Percentiles rank a stretch among this genome's conserved stretches.
Conservation (phyloP, 2,797 vertebrate genomes). For the Onychomys leucogaster region DNA sequence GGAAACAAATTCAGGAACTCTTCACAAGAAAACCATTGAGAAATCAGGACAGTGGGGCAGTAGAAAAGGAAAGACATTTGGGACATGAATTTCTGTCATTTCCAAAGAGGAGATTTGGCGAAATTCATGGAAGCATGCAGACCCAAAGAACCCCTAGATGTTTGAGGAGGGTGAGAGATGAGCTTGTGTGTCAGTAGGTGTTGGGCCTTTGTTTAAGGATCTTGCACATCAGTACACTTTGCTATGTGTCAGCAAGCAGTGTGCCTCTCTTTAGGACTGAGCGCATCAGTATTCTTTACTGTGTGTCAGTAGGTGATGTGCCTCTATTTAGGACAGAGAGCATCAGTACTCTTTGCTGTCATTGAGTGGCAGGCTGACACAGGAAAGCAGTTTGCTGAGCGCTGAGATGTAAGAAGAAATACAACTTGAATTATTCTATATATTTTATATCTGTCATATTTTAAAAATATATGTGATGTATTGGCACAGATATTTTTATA, state of each 20-base stretch:
- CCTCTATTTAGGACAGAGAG: not conserved
- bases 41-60: not conserved
- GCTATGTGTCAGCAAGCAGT: not conserved
- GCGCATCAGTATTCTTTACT: not conserved
- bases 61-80: not conserved
- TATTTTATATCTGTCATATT: slow-evolving; percentile 2
- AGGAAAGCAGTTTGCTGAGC: not conserved
- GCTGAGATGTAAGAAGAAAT: not conserved
- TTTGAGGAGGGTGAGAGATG: not conserved
- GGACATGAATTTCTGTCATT: not conserved
- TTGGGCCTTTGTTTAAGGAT: not conserved
- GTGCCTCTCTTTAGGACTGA: not conserved
- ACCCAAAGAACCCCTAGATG: not conserved
- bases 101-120: not conserved
- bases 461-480: not conserved
- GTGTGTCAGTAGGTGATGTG: not conserved
- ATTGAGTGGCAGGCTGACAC: not conserved
- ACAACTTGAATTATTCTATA: slow-evolving; percentile 7
- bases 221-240: no score
- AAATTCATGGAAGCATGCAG: not conserved
- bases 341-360: not conserved
- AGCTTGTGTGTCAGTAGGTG: not conserved
- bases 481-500: not conserved
- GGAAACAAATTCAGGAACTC: not conserved
- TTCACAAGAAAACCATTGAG: not conserved